Percentiles rank a stretch among this genome's conserved stretches.
phyloP scores from a whole-genome alignment of 2,888 invertebrate genomes.

The Tipula unca region DNA sequence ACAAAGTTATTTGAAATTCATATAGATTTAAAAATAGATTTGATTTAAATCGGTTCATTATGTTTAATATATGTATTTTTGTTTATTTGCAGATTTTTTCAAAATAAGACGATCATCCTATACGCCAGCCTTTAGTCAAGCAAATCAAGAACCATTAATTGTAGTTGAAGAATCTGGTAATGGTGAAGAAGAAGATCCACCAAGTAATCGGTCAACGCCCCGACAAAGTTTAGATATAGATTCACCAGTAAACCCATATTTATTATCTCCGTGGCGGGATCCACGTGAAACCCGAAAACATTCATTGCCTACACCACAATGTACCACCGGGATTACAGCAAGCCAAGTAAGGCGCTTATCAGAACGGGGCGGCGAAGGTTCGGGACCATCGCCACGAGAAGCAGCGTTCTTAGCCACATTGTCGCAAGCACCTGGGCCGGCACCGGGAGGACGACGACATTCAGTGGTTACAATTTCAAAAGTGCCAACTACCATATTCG shows the following conservation, averaged over 20 bases:
- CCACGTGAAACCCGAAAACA: slow-evolving; percentile 67
- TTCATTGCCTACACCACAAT: slow-evolving; percentile 74
- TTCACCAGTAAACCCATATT: slow-evolving; percentile 71
- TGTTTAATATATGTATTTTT: not conserved
- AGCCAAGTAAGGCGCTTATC: slow-evolving; percentile 77
- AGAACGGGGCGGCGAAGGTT: slow-evolving; percentile 65
- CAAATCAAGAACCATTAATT: slow-evolving; percentile 66
- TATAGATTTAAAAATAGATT: not conserved
- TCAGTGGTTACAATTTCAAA: slow-evolving; percentile 80
- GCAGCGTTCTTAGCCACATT: slow-evolving; percentile 79
- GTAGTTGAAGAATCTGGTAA: slow-evolving; percentile 71
- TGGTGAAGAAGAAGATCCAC: slow-evolving; percentile 53
- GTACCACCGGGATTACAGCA: slow-evolving; percentile 77
- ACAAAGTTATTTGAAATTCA: not conserved
- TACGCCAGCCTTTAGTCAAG: slow-evolving; percentile 48
- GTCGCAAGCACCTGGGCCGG: slow-evolving; percentile 59
- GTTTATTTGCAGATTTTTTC: slow-evolving; percentile 21
- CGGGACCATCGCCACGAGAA: slow-evolving; percentile 67
- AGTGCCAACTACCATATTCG: slow-evolving; percentile 70
- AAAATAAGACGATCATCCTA: slow-evolving; percentile 63
- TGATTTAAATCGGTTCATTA: too few species aligned
- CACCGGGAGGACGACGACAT: slow-evolving; percentile 68
- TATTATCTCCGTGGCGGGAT: slow-evolving; percentile 72
- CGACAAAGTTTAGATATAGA: slow-evolving; percentile 62
- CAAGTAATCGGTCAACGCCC: slow-evolving; percentile 44